These are phyloP conservation scores for Hydrolagus affinis DNA, from an alignment of 2,113 vertebrate genomes.

Conservation along the genomic window DNA sequence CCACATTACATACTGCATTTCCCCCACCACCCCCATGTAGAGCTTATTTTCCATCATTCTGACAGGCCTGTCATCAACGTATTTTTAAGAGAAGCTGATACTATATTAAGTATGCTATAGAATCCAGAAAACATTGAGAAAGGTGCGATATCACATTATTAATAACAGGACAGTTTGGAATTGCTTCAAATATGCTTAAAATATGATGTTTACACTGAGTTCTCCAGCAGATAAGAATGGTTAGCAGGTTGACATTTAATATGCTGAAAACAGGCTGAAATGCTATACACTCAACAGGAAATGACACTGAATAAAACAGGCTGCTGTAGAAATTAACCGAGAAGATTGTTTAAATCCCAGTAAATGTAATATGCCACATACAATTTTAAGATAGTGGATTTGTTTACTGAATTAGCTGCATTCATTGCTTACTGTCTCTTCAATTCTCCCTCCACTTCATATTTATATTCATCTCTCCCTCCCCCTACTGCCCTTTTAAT, in stretches of 20 bases:
- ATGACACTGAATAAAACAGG: not conserved
- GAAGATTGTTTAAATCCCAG: too few species aligned
- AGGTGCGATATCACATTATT: not conserved
- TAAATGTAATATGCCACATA: too few species aligned
- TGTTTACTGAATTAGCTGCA: too few species aligned
- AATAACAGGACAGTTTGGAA: not conserved
- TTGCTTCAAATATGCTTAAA: conserved; percentile 6
- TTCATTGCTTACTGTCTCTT: too few species aligned
- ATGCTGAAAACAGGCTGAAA: not conserved
- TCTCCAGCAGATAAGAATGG: not conserved
- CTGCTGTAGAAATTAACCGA: too few species aligned
- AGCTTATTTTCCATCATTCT: not conserved
- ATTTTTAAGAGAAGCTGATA: not conserved
- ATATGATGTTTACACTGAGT: not conserved
- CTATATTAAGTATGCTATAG: not conserved
- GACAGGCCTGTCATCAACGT: not conserved
- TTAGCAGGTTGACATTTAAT: not conserved
- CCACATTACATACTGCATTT: not conserved
- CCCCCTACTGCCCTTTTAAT: too few species aligned
- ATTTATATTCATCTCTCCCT: too few species aligned
- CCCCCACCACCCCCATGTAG: not conserved
- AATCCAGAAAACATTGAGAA: not conserved
- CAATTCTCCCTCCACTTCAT: too few species aligned
- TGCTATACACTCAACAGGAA: not conserved
- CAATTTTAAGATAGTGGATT: too few species aligned